Percentiles rank a stretch among this genome's conserved stretches.
phyloP scores from a whole-genome alignment of 2,797 vertebrate species.

The Sebastes kiyomatsui region DNA sequence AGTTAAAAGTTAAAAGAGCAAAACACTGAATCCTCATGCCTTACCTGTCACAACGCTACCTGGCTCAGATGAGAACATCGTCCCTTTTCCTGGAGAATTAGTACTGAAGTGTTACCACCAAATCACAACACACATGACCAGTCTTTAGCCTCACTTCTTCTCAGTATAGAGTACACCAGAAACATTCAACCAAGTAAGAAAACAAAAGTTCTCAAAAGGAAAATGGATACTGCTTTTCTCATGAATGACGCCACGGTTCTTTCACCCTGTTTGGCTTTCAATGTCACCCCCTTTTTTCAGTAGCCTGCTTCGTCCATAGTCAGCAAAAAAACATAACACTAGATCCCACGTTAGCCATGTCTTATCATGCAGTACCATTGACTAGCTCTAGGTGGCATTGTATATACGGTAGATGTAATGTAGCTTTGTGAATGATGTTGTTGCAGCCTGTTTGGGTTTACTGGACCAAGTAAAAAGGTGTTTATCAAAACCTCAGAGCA shows the following conservation, averaged over 20 bases:
- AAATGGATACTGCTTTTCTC: conserved; percentile 73
- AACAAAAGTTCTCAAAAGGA: conserved; percentile 52
- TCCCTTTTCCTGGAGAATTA: conserved; percentile 77
- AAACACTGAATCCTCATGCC: conserved; percentile 96
- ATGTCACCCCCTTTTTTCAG: conserved; percentile 63
- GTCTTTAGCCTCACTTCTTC: conserved; percentile 18
- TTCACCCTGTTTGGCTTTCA: conserved; percentile 73
- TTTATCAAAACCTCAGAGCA: conserved; percentile 40
- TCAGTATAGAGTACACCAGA: conserved; percentile 1
- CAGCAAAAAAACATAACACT: conserved; percentile 58
- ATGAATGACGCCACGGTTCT: conserved; percentile 65
- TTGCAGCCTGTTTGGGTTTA: conserved; percentile 74
- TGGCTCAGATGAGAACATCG: conserved; percentile 88
- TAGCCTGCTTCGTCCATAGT: conserved; percentile 64
- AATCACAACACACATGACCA: conserved; percentile 20
- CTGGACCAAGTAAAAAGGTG: conserved; percentile 50
- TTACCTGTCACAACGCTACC: conserved; percentile 94
- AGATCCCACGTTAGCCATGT: conserved; percentile 68
- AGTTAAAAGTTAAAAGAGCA: conserved; percentile 77
- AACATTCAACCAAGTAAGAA: neutral
- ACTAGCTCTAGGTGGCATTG: conserved; percentile 78
- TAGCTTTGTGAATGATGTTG: conserved; percentile 83
- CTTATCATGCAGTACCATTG: conserved; percentile 73
- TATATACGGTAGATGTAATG: conserved; percentile 79
- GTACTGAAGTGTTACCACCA: neutral